Evolutionary conservation across 2,888 invertebrate genomes (phyloP), one percentile per base, ranked within the genome.

Genomic region (Halictus ligatus): DNA sequence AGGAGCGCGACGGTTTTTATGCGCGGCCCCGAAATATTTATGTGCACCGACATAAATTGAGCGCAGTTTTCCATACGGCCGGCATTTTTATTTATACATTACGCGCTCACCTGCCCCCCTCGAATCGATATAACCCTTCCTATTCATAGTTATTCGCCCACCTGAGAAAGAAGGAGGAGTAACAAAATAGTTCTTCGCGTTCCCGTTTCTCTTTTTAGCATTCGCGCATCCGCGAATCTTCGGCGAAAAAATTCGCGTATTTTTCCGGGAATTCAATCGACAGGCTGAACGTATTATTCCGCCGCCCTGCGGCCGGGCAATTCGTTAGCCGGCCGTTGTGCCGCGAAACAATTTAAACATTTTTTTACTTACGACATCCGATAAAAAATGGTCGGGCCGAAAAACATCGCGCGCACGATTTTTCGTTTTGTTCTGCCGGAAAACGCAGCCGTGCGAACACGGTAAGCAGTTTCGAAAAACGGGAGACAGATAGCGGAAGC

Each of bases 1-100:
- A 83, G 67, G 73, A 77, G 54, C 67, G 67, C 58, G 81, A 48
- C 18, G 58, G 25, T 46, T 73, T 73, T 15, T 72, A n/a, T 10
- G 40, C 5, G 13, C 50, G 35, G 46, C 0, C 15, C 60, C 58
- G 35, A 75, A 54, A 80, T 64, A 81, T 77, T 81, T 81, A 73
- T 29, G 48, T 12, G 40, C 29, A 7, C n/a, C 13, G 64, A 58
- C 72, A 67, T 58, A 81, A 81, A 81, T 81, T 78, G 72, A 25
- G 15, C 25, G 29, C 29, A 18, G 43, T 48, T 79, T 25, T 50
- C 71, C 46, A 7, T 2, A 21, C 18, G 50, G n/a, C 10, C 21
- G 35, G 8, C 69, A 43, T 69, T 43, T 69, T 69, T 69, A 21
- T 69, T 69, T 40, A 69, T 43, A 69, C 21, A 40, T 40, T 10